phyloP scores from a whole-genome alignment of 2,888 invertebrate genomes.

The Alsophila aescularia region DNA sequence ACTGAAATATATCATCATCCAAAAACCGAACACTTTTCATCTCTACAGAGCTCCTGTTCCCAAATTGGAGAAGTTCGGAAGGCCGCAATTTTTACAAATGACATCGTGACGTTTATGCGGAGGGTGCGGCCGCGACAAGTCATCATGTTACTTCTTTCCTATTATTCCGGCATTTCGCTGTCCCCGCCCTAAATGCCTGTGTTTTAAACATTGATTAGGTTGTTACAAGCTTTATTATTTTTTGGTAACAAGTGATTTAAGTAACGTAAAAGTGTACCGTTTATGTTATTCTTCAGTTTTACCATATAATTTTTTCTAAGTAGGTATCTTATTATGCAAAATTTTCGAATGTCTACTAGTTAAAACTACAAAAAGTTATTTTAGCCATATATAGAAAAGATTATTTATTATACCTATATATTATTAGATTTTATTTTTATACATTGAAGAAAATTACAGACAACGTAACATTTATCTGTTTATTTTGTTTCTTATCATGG shows the following conservation, averaged over 20 bases:
- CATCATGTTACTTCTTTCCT: constrained; percentile 83
- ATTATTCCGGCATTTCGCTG: constrained; percentile 72
- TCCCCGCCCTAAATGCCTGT: constrained; percentile 63
- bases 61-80: constrained; percentile 78
- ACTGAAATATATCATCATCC: neutral
- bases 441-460: too few species aligned
- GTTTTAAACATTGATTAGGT: constrained; percentile 58
- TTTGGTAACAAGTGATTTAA: constrained; percentile 3
- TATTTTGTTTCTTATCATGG: constrained; percentile 11
- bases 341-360: too few species aligned
- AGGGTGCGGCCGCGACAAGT: constrained; percentile 80
- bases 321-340: too few species aligned
- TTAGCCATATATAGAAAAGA: too few species aligned
- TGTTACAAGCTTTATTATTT: constrained; percentile 43
- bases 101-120: constrained; percentile 82
- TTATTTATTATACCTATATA: too few species aligned
- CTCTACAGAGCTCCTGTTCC: constrained; percentile 58
- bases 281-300: neutral
- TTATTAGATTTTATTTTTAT: too few species aligned
- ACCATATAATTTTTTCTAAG: neutral
- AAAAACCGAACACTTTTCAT: neutral
- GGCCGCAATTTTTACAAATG: constrained; percentile 84
- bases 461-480: too few species aligned
- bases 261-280: neutral
- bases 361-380: too few species aligned